These are phyloP conservation scores for Sebastes oblongus DNA, from an alignment of 2,797 vertebrate genomes.

Conservation along the genomic window DNA sequence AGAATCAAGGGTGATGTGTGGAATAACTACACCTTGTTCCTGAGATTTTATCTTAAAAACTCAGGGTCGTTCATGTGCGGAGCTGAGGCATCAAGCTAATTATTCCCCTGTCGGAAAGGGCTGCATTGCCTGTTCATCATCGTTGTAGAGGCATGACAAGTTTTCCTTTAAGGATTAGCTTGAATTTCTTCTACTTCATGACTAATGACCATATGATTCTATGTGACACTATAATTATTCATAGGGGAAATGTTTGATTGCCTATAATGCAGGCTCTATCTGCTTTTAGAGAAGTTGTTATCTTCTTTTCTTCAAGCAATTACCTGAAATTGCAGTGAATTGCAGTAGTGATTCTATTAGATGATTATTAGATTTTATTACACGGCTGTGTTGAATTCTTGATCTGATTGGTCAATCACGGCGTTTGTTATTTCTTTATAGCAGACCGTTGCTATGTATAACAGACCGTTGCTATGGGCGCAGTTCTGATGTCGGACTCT, in stretches of 20 bases:
- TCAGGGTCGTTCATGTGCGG: background rate
- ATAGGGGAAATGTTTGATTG: conserved; percentile 21
- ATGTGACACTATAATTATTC: conserved; percentile 42
- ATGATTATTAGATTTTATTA: too few relatives aligned
- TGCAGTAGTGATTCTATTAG: too few relatives aligned
- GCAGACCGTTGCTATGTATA: too few relatives aligned
- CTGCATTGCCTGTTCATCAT: conserved; percentile 26
- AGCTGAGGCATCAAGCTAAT: conserved; percentile 18
- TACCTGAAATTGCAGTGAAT: too few relatives aligned
- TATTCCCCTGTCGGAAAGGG: background rate
- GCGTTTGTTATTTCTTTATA: too few relatives aligned
- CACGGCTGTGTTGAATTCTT: too few relatives aligned
- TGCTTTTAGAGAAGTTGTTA: background rate
- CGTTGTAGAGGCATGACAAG: conserved; percentile 3
- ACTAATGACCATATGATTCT: conserved; percentile 40
- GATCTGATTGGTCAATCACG: too few relatives aligned
- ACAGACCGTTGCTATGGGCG: too few relatives aligned
- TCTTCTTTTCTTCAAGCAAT: too few relatives aligned
- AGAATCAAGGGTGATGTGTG: background rate
- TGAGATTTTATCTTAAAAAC: conserved; percentile 8
- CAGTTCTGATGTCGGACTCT: too few relatives aligned
- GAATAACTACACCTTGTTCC: conserved; percentile 12
- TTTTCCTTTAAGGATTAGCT: conserved; percentile 23
- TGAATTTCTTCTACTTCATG: conserved; percentile 19
- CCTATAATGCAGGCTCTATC: background rate